Base-by-base conservation (phyloP, 2,888 invertebrate genomes). In the Troides helena region DNA sequence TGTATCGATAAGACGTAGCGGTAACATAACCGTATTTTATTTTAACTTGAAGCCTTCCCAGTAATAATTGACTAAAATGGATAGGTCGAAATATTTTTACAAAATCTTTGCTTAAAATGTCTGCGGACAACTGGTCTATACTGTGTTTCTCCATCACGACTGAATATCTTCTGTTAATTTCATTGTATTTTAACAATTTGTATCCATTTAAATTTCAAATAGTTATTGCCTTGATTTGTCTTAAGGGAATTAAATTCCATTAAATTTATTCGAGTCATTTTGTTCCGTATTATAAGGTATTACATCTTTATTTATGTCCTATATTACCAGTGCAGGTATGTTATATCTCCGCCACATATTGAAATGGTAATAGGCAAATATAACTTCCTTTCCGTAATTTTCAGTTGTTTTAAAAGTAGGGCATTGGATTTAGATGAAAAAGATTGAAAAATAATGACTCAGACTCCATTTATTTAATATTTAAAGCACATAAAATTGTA, bases 81-180 rank as follows among this genome's bases (percentile, higher is more conserved):
- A 82, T 74, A 0, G 82, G 81, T 73, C 74, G 76, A 66, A 88
- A 89, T 56, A 84, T 76, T 68, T 74, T 72, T 12, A 84, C 73
- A 50, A 89, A 87, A 46, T 87, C 83, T 7, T 87, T 82, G 43
- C 85, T 84, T 59, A 89, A 74, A 25, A 86, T 79, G 71, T 88
- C 87, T 30, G 75, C 76, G 1, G 82, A 79, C 5, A 87, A 72
- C 8, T 72, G 73, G 72, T 86, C 85, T 30, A 71, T 14, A 39
- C 46, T 46, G 25, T 43, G 10, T 68, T 57, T 65, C 14, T 21
- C 25, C 70, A 71, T 71, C 30, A 36, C 10, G 50, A 66, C 25
- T 14, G 23, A 58, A 53, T 18, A 5, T 53, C n/a, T 53, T n/a
- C 53, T 53, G 8, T 53, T 53, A n/a, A 53, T 18, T 53, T 53